Evolutionary conservation across 2,113 vertebrate species (phyloP).

Genomic region (Cyanoliseus patagonus): DNA sequence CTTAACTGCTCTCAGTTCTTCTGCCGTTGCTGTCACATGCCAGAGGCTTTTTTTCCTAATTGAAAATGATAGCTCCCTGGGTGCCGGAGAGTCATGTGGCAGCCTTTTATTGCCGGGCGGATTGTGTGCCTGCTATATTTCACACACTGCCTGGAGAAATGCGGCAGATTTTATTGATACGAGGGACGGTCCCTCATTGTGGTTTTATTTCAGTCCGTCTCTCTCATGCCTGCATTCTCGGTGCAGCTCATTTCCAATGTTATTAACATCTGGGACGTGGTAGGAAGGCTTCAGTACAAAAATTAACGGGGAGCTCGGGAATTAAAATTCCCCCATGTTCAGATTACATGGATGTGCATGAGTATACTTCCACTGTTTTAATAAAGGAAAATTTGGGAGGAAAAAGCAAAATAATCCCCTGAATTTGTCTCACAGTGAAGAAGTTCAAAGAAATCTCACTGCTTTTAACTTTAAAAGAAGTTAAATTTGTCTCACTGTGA

Average conservation of each 20-base stretch:
- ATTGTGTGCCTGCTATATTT: constrained; percentile 42
- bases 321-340: background rate
- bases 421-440: background rate
- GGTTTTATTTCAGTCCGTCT: background rate
- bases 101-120: constrained; percentile 20
- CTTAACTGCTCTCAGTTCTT: background rate
- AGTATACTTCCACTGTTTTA: background rate
- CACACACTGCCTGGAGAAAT: constrained; percentile 49
- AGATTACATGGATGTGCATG: accelerated
- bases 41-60: constrained; percentile 50
- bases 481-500: background rate
- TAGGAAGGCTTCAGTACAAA: background rate
- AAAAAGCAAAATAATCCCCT: background rate
- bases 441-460: background rate
- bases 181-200: background rate
- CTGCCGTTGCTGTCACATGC: background rate
- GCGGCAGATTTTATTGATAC: constrained; percentile 44
- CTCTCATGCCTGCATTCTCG: background rate
- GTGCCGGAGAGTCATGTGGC: constrained; percentile 3
- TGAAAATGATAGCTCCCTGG: constrained; percentile 58
- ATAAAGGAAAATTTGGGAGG: background rate
- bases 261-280: constrained; percentile 14
- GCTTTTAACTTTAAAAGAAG: no score
- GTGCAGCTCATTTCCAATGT: background rate
- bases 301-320: background rate